phyloP scores from a whole-genome alignment of 2,797 vertebrate species.

The Clarias fuscus region DNA sequence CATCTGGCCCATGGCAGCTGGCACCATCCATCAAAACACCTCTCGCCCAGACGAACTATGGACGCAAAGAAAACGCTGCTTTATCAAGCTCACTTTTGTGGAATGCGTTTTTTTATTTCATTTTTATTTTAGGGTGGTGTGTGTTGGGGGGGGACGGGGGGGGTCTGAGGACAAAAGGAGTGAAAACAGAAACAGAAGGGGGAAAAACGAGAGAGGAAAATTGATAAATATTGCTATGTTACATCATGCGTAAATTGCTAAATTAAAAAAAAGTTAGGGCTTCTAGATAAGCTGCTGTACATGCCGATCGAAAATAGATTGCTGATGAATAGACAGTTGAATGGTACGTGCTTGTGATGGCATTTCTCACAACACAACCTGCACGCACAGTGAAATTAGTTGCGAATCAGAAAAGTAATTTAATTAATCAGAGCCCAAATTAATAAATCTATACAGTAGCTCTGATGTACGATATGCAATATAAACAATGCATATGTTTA shows the following conservation, averaged over 20 bases:
- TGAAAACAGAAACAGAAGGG: background rate
- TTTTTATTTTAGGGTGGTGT: slow-evolving; percentile 31
- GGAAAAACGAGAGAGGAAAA: slow-evolving; percentile 1
- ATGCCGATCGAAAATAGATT: background rate
- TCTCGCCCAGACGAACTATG: slow-evolving; percentile 60
- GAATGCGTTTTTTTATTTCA: slow-evolving; percentile 54
- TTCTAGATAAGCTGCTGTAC: slow-evolving; percentile 10
- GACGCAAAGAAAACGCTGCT: slow-evolving; percentile 61
- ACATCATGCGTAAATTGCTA: slow-evolving; percentile 2
- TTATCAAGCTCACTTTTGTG: slow-evolving; percentile 70
- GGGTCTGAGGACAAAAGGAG: slow-evolving; percentile 15
- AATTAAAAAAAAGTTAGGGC: slow-evolving; percentile 26
- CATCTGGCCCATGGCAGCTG: slow-evolving; percentile 79
- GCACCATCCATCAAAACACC: slow-evolving; percentile 77
- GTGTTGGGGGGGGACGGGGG: slow-evolving; percentile 64
- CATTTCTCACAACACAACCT: background rate
- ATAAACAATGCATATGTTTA: background rate
- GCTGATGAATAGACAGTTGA: background rate
- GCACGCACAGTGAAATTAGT: background rate
- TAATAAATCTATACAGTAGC: no score
- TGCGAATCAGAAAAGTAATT: background rate
- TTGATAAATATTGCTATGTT: slow-evolving; percentile 11
- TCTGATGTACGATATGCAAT: background rate
- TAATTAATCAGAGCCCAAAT: no score
- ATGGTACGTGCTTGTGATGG: background rate